Base-by-base conservation (phyloP, 2,113 vertebrate species). In the Pseudolaguvia tuberculata region DNA sequence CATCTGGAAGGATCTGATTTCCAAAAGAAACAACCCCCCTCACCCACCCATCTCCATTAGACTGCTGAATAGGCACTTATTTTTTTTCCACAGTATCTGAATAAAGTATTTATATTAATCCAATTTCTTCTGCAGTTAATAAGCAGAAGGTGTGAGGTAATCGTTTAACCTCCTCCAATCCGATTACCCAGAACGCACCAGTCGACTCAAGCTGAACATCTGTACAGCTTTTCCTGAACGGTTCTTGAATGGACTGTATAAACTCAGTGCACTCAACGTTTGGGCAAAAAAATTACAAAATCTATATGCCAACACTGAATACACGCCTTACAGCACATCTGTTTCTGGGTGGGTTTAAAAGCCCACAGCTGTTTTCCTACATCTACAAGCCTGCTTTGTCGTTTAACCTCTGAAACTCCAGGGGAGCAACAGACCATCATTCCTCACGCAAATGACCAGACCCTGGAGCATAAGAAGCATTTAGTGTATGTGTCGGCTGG, bases 281-380 rank as follows among this genome's bases (percentile, higher is more conserved):
- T 77, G 70, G 78, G 7, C 65, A 78, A 35, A 35, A 35, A 35
- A 35, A n/a, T n/a, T n/a, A 3, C 6, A 61, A 78, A 71, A 81
- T 61, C 17, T 20, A 76, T 83, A 87, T 88, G 84, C 35, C 71
- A 83, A 84, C 55, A 82, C 86, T 84, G 88, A 80, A 56, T 88
- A 85, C 69, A 81, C 85, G 86, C 83, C 88, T 89, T 82, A 79
- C 85, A 86, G 88, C 86, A 81, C 39, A 67, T 70, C 72, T 86
- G 73, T 51, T 83, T 80, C 61, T 65, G 55, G 71, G 59, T 75
- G 53, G 8, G 77, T 75, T 78, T 92, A 83, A 91, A 85, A 84
- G 83, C 84, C 87, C 88, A 88, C 92, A 92, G 88, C 91, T 92
- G 91, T 50, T 53, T 39, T 20, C 23, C 70, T 62, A 12, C 10